Base-by-base conservation (phyloP, 2,113 vertebrate species). In the Heloderma charlesbogerti region DNA sequence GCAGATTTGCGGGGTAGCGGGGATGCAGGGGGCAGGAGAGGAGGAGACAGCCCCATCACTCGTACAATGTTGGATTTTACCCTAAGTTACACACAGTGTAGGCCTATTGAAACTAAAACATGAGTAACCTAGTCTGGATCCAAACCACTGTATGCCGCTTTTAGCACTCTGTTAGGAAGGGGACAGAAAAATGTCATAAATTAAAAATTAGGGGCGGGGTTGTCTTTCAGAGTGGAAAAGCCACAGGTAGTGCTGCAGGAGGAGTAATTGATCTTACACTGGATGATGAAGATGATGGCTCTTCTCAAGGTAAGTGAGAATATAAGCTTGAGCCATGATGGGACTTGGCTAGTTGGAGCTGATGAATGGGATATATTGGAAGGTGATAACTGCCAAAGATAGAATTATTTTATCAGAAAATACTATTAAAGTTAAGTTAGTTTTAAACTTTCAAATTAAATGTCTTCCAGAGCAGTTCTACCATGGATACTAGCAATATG, bases 261-360 rank as follows among this genome's bases (percentile, higher is more conserved):
- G 96, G 97, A 90, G 97, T 98, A 94, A 98, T 98, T 95, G 98
- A 98, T 93, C 97, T 98, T 92, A 98, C 98, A 37, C 93, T 98
- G 92, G 98, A 98, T 95, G 98, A 98, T 94, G 98, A 98, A 91
- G 98, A 98, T 6, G 96, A 94, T 89, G 63, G 92, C 40, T 93
- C 94, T 74, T 96, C 96, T 90, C 97, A 96, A 95, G 97, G 98
- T 98, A 87, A 82, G 92, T 89, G 48, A 79, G 84, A 81, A 90
- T 88, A 84, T 57, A 71, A 45, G 57, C 91, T 74, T 63, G 87
- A 85, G 37, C 27, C 63, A 66, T 15, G 48, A 48, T 27, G 18
- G 1, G 86, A 88, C 48, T 67, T 31, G 54, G 87, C 63, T 72
- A 93, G 10, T 2, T 75, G 37, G 54, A 75, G 25, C 13, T 48